phyloP scores from a whole-genome alignment of 2,888 invertebrate genomes.

The Myopa testacea region DNA sequence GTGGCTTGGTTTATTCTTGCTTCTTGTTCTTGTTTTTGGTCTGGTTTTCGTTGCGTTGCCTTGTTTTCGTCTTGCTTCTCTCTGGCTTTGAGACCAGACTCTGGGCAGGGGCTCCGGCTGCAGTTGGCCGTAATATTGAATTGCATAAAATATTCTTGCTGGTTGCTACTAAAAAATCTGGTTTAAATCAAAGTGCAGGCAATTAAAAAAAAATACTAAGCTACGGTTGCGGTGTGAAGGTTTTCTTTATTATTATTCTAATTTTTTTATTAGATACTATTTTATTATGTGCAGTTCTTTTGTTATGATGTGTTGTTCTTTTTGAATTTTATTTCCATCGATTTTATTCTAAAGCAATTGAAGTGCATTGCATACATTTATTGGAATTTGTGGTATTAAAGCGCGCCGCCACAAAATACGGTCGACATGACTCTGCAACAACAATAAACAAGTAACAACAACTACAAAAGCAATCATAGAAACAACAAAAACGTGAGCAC shows the following conservation, averaged over 20 bases:
- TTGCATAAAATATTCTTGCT: conserved; percentile 27
- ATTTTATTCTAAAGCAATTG: background rate
- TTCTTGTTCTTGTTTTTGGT: background rate
- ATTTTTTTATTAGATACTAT: background rate
- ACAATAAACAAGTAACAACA: too few species aligned
- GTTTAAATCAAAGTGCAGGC: conserved; percentile 19
- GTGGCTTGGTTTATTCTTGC: conserved; percentile 14
- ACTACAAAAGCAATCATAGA: too few species aligned
- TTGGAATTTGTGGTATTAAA: background rate
- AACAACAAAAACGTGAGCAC: too few species aligned
- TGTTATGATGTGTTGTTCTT: background rate
- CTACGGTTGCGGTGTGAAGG: conserved; percentile 4
- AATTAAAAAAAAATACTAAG: background rate
- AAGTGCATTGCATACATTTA: conserved; percentile 14
- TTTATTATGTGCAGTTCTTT: background rate
- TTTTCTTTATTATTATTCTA: background rate
- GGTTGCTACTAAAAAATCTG: conserved; percentile 8
- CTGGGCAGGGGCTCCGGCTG: background rate
- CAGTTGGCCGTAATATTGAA: conserved; percentile 17
- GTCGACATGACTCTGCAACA: background rate
- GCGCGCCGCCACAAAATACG: background rate
- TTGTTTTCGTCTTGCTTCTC: background rate
- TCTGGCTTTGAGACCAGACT: background rate
- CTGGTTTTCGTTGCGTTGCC: background rate
- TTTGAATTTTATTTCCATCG: background rate